Evolutionary conservation across 1,140 invertebrate species (phyloP).

Genomic region (Laupala kohalensis): DNA sequence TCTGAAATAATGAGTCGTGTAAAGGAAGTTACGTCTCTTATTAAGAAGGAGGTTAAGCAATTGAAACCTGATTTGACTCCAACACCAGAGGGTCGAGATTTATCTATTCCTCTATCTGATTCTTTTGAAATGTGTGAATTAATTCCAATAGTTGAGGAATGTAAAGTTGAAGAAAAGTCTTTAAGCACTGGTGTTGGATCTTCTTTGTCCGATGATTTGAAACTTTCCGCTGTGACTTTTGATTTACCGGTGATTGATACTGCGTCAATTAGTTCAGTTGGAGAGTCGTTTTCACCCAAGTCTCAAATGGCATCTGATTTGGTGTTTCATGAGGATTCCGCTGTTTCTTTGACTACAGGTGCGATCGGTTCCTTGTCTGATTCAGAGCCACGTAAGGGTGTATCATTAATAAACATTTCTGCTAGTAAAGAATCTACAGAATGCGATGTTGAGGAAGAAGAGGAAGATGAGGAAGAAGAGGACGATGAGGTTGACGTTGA

Average conservation of each 20-base stretch:
- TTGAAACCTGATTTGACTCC: constrained; percentile 37
- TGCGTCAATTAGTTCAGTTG: neutral
- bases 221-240: neutral
- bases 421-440: neutral
- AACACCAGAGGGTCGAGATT: constrained; percentile 30
- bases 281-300: neutral
- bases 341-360: neutral
- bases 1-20: constrained; percentile 32
- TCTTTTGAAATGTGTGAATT: constrained; percentile 4
- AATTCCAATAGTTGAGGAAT: neutral
- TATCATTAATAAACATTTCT: neutral
- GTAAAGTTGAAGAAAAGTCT: neutral
- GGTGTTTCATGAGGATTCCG: neutral
- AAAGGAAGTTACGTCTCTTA: constrained; percentile 33
- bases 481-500: neutral
- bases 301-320: neutral
- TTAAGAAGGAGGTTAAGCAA: constrained; percentile 36
- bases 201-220: neutral
- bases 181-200: neutral
- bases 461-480: constrained; percentile 1
- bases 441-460: neutral
- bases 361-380: neutral
- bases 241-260: neutral
- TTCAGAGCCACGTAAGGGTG: neutral
- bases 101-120: constrained; percentile 3